A percentile compares a stretch with the other conserved stretches of the same genome.
Evolutionary conservation across 2,113 vertebrate genomes (phyloP).

Genomic region (Axis porcinus): DNA sequence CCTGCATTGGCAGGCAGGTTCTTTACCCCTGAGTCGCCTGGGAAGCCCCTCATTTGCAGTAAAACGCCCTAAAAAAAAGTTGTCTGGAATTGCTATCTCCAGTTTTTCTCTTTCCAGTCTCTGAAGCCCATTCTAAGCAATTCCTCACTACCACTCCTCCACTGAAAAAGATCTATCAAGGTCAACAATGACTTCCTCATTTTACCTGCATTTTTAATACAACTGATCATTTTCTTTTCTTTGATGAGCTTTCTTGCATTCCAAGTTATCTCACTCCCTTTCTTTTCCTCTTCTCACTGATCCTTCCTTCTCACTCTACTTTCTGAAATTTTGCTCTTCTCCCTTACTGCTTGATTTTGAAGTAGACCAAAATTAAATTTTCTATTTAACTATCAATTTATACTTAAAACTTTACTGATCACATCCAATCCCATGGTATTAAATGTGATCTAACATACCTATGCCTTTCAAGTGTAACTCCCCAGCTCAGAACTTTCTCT

Average conservation of each 20-base stretch:
- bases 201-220: background rate
- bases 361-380: background rate
- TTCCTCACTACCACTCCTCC: background rate
- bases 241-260: background rate
- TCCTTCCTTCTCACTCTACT: background rate
- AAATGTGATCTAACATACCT: background rate
- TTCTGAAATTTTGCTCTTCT: background rate
- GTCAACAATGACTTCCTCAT: background rate
- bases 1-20: background rate
- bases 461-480: background rate
- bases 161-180: background rate
- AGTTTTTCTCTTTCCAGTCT: background rate
- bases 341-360: background rate
- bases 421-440: background rate
- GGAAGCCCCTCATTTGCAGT: background rate
- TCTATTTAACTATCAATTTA: background rate
- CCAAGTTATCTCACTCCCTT: background rate
- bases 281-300: background rate
- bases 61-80: background rate
- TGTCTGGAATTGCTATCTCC: background rate
- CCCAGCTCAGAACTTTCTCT: background rate
- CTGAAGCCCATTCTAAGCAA: background rate
- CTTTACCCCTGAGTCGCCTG: fast-evolving
- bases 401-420: background rate
- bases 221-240: background rate